A percentile compares a stretch with the other conserved stretches of the same genome.
These are phyloP conservation scores for Melitaea cinxia DNA, from an alignment of 1,140 invertebrate species.

Conservation along the genomic window DNA sequence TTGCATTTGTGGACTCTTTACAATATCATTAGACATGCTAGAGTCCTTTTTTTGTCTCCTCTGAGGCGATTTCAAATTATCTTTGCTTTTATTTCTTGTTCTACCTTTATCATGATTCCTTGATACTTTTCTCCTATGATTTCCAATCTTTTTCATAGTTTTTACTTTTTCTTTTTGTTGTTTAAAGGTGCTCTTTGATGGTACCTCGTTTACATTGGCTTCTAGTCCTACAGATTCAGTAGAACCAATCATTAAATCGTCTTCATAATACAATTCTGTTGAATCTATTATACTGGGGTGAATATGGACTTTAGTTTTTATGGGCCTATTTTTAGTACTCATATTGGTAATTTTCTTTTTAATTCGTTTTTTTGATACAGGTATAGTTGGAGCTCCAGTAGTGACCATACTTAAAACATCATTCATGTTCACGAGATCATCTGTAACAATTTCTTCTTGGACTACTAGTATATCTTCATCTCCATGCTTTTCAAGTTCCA, in stretches of 20 bases:
- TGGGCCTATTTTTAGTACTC: conserved; percentile 37
- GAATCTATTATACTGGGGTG: conserved; percentile 40
- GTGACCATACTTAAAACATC: conserved; percentile 81
- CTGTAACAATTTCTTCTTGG: conserved; percentile 69
- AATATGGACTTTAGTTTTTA: conserved; percentile 24
- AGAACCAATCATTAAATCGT: conserved; percentile 59
- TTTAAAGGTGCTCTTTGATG: conserved; percentile 51
- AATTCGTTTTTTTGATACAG: conserved; percentile 44
- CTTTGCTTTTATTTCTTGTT: conserved; percentile 54
- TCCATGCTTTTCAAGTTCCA: conserved; percentile 49
- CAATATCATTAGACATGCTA: conserved; percentile 57
- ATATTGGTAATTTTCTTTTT: conserved; percentile 50
- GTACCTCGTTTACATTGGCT: conserved; percentile 43
- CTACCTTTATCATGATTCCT: conserved; percentile 56
- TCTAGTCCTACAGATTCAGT: conserved; percentile 59
- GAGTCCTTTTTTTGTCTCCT: conserved; percentile 60
- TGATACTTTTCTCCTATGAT: conserved; percentile 59
- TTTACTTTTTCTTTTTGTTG: conserved; percentile 60
- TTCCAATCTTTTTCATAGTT: conserved; percentile 64
- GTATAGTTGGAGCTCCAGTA: conserved; percentile 79
- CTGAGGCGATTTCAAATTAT: conserved; percentile 58
- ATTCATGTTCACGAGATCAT: conserved; percentile 77
- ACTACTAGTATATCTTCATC: conserved; percentile 53
- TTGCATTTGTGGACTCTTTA: conserved; percentile 73
- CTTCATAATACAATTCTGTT: conserved; percentile 65